A percentile compares a stretch with the other conserved stretches of the same genome.
These are phyloP conservation scores for Sycobia sp. DNA, from an alignment of 1,140 invertebrate species.

Conservation along the genomic window DNA sequence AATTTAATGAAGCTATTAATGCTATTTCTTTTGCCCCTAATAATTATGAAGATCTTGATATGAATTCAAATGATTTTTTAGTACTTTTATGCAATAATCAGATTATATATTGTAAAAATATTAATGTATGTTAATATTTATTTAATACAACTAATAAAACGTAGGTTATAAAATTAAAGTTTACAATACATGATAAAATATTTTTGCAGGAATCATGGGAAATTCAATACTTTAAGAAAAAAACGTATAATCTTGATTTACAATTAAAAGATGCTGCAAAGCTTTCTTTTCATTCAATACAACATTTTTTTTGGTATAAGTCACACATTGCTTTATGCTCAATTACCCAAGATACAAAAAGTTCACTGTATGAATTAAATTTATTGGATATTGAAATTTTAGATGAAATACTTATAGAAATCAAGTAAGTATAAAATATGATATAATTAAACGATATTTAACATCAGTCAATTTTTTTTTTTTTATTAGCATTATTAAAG, in stretches of 20 bases:
- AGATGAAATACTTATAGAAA: conserved; percentile 36
- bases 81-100: conserved; percentile 44
- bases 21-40: conserved; percentile 66
- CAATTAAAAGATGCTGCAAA: conserved; percentile 2
- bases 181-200: not conserved
- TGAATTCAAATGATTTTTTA: conserved; percentile 57
- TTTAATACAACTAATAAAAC: not conserved
- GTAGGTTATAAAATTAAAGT: not conserved
- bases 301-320: conserved; percentile 54
- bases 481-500: too few species aligned
- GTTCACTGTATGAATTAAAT: conserved; percentile 44
- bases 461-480: too few species aligned
- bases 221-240: conserved; percentile 38
- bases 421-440: conserved; percentile 44
- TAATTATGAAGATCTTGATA: conserved; percentile 34
- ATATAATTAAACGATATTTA: too few species aligned
- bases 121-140: conserved; percentile 36
- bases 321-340: conserved; percentile 47
- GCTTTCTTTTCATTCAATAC: conserved; percentile 31
- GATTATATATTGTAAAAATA: conserved; percentile 46
- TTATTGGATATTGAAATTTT: conserved; percentile 36
- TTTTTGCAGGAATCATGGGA: conserved; percentile 40
- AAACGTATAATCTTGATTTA: conserved; percentile 40
- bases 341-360: conserved; percentile 26
- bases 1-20: conserved; percentile 65